Conservation (phyloP, 2,113 vertebrate species). For the Narcine bancroftii region DNA sequence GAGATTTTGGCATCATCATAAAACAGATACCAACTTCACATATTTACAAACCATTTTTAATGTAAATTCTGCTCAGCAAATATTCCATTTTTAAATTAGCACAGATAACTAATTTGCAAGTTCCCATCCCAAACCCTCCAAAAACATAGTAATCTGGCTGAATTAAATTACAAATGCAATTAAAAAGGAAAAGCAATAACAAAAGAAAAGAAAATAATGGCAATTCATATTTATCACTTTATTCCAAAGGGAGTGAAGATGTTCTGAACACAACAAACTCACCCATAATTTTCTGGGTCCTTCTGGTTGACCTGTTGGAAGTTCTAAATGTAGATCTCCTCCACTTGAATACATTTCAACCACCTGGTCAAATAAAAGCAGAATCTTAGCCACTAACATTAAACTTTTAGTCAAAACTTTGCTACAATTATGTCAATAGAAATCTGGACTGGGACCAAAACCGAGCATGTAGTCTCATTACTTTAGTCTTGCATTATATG, state of each 20-base stretch:
- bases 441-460: neutral
- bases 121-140: neutral
- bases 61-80: too few species aligned
- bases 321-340: slow-evolving; percentile 91
- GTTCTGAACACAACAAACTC: slow-evolving; percentile 44
- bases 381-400: neutral
- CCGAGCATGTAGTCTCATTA: neutral
- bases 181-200: neutral
- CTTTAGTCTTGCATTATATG: neutral
- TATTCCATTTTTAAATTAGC: too few species aligned
- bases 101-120: neutral
- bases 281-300: slow-evolving; percentile 90
- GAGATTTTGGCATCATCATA: too few species aligned
- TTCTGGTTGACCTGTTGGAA: slow-evolving; percentile 92
- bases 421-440: neutral
- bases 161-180: neutral
- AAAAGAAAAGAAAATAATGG: neutral
- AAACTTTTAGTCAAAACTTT: neutral
- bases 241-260: neutral
- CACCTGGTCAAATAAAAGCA: slow-evolving; percentile 58
- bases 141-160: neutral
- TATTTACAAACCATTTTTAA: too few species aligned
- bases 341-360: slow-evolving; percentile 99
- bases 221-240: neutral
- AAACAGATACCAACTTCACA: too few species aligned